These are phyloP conservation scores for Prunella fulvescens DNA, from an alignment of 2,113 vertebrate genomes.

Conservation along the genomic window DNA sequence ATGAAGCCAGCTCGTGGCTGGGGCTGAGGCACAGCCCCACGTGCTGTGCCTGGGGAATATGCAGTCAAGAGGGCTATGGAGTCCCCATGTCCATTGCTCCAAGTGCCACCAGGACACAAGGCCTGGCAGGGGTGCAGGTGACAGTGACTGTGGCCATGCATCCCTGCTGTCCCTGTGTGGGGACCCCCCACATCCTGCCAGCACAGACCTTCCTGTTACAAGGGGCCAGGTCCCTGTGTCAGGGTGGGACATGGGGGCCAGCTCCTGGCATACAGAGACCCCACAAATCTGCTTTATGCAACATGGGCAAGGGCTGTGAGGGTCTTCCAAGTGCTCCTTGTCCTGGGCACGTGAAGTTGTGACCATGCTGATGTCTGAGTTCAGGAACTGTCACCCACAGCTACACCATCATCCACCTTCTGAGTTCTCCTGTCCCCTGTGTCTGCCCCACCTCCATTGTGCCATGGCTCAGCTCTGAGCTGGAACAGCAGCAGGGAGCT, in stretches of 20 bases:
- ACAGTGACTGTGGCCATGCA: neutral
- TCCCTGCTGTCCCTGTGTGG: fast-evolving
- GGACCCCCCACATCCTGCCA: neutral
- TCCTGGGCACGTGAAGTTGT: neutral
- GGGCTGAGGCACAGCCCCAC: fast-evolving
- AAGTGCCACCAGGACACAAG: neutral
- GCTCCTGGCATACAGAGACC: neutral
- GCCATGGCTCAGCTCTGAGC: neutral
- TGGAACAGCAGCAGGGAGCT: neutral
- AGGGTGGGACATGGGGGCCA: neutral
- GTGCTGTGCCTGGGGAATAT: fast-evolving
- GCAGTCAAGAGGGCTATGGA: fast-evolving
- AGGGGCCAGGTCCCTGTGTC: neutral
- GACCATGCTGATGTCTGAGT: neutral
- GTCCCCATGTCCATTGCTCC: neutral
- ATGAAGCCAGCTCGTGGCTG: neutral
- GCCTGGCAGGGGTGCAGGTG: neutral
- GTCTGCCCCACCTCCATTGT: neutral
- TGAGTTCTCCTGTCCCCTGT: fast-evolving
- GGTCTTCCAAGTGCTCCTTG: neutral
- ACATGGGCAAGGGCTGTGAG: fast-evolving
- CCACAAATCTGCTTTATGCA: neutral
- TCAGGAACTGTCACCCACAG: neutral
- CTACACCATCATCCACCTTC: too few species aligned
- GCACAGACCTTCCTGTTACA: neutral